Conservation (phyloP, 2,888 invertebrate genomes). For the Parascotia fuliginaria region DNA sequence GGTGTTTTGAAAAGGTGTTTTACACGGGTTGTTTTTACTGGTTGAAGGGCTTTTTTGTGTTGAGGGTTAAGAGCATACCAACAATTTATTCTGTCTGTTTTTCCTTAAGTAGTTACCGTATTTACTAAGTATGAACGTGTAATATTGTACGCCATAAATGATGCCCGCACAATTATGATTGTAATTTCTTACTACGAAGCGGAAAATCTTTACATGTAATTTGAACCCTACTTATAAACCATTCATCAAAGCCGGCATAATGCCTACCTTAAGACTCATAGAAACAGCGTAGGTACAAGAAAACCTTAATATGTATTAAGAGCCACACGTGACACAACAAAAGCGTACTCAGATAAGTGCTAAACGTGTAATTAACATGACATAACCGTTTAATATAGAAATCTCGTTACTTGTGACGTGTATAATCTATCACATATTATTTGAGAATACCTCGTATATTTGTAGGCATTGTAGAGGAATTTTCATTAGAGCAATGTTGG, state of each 20-base stretch:
- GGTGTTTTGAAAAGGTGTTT: neutral
- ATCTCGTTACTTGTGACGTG: constrained; percentile 54
- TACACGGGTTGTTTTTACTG: too few relatives aligned
- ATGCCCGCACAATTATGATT: too few relatives aligned
- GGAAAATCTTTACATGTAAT: too few relatives aligned
- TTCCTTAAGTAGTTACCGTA: too few relatives aligned
- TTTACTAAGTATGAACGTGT: too few relatives aligned
- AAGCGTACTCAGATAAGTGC: constrained; percentile 24
- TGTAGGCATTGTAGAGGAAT: constrained; percentile 15
- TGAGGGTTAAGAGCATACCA: too few relatives aligned
- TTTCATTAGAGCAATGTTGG: constrained; percentile 22
- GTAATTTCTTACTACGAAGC: too few relatives aligned
- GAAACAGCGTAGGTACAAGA: constrained; percentile 1
- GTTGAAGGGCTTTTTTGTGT: too few relatives aligned
- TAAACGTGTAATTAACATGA: constrained; percentile 49
- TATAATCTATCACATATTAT: constrained; percentile 59
- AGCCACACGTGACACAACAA: constrained; percentile 20
- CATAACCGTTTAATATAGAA: constrained; percentile 57
- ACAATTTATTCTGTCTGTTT: too few relatives aligned
- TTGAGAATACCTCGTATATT: constrained; percentile 36
- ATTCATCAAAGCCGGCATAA: too few relatives aligned
- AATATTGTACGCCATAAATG: too few relatives aligned
- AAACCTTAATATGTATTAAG: constrained; percentile 34
- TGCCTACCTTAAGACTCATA: neutral
- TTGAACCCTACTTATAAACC: too few relatives aligned